Evolutionary conservation across 2,888 invertebrate genomes (phyloP).

Genomic region (Eupithecia centaureata): DNA sequence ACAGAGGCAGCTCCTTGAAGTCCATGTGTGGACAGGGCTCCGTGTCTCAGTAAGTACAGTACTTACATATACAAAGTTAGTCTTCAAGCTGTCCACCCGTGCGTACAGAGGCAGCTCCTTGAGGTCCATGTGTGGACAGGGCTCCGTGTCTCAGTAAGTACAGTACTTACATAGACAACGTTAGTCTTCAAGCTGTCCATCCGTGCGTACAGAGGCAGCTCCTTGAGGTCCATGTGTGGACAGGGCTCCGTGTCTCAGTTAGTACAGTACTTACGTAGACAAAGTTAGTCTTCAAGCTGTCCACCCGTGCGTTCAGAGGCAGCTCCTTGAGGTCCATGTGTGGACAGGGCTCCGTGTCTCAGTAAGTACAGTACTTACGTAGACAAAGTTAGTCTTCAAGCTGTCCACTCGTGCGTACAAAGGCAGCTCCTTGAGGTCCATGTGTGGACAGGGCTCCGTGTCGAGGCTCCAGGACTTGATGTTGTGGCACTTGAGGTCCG

Average conservation of each 20-base stretch:
- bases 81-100: slow-evolving; percentile 90
- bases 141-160: slow-evolving; percentile 43
- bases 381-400: slow-evolving; percentile 92
- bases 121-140: slow-evolving; percentile 84
- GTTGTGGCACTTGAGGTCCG: slow-evolving; percentile 88
- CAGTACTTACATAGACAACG: no score
- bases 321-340: no score
- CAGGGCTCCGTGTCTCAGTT: slow-evolving; percentile 53
- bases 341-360: slow-evolving; percentile 62
- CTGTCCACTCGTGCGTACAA: slow-evolving; percentile 91
- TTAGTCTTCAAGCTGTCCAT: slow-evolving; percentile 92
- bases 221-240: slow-evolving; percentile 83
- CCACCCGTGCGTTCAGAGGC: slow-evolving; percentile 90
- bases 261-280: no score
- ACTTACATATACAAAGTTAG: slow-evolving; percentile 93
- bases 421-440: slow-evolving; percentile 86
- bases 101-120: slow-evolving; percentile 88
- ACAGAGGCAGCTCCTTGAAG: slow-evolving; percentile 89
- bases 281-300: slow-evolving; percentile 92
- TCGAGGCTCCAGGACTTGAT: slow-evolving; percentile 76
- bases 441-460: slow-evolving; percentile 70
- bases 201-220: slow-evolving; percentile 89
- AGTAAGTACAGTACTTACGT: no score
- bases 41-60: not conserved
- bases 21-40: not conserved